Conservation (phyloP, 2,113 vertebrate species). For the Microtus ochrogaster region DNA sequence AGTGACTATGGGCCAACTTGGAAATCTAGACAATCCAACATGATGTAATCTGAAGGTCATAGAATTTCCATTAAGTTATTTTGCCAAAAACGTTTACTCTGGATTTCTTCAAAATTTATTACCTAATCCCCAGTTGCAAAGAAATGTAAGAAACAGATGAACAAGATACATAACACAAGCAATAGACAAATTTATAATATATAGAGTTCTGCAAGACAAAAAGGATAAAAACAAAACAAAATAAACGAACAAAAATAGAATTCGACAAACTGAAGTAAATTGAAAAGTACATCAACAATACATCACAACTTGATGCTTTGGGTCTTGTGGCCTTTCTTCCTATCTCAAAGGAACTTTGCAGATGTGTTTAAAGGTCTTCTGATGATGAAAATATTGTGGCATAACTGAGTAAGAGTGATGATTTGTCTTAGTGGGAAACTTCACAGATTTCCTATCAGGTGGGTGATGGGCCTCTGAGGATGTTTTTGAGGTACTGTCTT, state of each 20-base stretch:
- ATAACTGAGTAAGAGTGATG: background rate
- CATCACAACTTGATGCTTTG: background rate
- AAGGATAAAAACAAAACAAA: background rate
- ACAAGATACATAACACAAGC: background rate
- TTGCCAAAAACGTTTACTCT: background rate
- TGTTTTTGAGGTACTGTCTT: background rate
- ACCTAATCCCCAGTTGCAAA: background rate
- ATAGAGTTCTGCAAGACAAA: background rate
- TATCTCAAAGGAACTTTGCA: background rate
- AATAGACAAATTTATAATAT: background rate
- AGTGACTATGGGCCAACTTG: background rate
- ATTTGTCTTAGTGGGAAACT: background rate
- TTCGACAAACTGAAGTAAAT: accelerated
- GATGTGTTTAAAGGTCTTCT: background rate
- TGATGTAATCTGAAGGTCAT: background rate
- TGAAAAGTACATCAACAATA: background rate
- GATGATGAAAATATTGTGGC: background rate
- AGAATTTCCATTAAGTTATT: background rate
- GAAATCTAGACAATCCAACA: accelerated
- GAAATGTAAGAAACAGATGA: background rate
- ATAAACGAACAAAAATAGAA: background rate
- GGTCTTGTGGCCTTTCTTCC: background rate
- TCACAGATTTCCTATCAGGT: background rate
- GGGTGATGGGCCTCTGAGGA: too few relatives aligned
- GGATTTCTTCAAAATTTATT: background rate